phyloP scores from a whole-genome alignment of 2,888 invertebrate species.

The Phengaris arion region DNA sequence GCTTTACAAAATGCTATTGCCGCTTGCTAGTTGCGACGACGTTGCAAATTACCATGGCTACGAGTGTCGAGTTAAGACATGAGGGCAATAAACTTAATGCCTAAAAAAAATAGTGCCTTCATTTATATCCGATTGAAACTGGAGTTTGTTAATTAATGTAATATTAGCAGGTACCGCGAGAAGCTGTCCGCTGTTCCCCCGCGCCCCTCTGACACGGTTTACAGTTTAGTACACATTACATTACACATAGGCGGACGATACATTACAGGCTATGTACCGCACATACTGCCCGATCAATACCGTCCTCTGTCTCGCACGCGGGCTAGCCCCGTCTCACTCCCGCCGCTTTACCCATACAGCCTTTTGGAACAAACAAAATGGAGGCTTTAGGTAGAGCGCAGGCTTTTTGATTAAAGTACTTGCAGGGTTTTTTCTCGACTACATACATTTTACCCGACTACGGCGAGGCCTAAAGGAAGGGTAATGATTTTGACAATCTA shows the following conservation, averaged over 20 bases:
- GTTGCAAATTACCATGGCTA: too few species aligned
- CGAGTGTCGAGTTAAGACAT: too few species aligned
- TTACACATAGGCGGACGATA: neutral
- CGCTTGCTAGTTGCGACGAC: too few species aligned
- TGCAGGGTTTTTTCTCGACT: too few species aligned
- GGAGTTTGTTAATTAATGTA: neutral
- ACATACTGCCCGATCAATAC: constrained; percentile 36
- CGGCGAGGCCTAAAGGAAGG: too few species aligned
- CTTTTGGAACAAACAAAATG: constrained; percentile 21
- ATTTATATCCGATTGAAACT: neutral
- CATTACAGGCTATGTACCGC: neutral
- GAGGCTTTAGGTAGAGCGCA: neutral
- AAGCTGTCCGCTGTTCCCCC: neutral
- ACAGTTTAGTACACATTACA: constrained; percentile 5
- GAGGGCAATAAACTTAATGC: too few species aligned
- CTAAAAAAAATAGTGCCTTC: too few species aligned
- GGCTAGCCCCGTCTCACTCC: constrained; percentile 31
- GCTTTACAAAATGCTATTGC: too few species aligned
- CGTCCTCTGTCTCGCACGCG: constrained; percentile 26
- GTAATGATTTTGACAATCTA: too few species aligned
- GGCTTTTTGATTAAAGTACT: neutral
- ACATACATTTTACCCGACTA: too few species aligned
- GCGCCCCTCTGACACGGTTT: constrained; percentile 4
- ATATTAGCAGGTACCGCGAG: neutral
- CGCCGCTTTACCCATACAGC: constrained; percentile 32